Percentiles rank a stretch among this genome's conserved stretches.
Conservation (phyloP, 2,888 invertebrate genomes). For the Trachelus troglodyta region DNA sequence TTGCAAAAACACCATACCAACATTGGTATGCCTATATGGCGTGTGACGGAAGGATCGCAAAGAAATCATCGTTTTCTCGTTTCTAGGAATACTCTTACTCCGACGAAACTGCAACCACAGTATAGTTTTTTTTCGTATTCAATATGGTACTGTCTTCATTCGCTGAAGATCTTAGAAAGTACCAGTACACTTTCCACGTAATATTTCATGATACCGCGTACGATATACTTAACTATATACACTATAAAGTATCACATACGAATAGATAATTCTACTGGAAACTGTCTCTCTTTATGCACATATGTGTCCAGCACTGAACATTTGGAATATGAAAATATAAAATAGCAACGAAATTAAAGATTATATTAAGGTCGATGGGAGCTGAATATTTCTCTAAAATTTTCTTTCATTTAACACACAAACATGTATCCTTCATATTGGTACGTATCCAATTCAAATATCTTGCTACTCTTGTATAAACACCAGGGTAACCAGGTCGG, state of each 20-base stretch:
- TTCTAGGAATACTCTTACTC: neutral
- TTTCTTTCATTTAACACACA: constrained; percentile 69
- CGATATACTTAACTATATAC: neutral
- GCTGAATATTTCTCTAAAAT: neutral
- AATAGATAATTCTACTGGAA: neutral
- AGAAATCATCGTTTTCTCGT: neutral
- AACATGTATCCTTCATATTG: constrained; percentile 80
- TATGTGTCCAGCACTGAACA: neutral
- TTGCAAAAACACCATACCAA: neutral
- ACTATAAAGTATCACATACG: neutral
- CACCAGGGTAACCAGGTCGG: constrained; percentile 79
- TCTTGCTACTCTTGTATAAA: constrained; percentile 77
- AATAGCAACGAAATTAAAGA: neutral
- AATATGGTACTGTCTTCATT: neutral
- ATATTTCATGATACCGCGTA: constrained; percentile 4
- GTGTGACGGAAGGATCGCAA: neutral
- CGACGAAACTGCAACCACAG: neutral
- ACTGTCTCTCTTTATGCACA: neutral
- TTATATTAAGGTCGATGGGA: neutral
- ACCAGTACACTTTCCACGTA: neutral
- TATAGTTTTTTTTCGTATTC: neutral
- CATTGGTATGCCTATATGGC: neutral
- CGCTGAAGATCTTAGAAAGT: neutral
- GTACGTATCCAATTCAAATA: constrained; percentile 81
- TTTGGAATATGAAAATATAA: neutral